A percentile compares a stretch with the other conserved stretches of the same genome.
These are phyloP conservation scores for Girardia tigrina DNA, from an alignment of 2,888 invertebrate species.

Conservation along the genomic window DNA sequence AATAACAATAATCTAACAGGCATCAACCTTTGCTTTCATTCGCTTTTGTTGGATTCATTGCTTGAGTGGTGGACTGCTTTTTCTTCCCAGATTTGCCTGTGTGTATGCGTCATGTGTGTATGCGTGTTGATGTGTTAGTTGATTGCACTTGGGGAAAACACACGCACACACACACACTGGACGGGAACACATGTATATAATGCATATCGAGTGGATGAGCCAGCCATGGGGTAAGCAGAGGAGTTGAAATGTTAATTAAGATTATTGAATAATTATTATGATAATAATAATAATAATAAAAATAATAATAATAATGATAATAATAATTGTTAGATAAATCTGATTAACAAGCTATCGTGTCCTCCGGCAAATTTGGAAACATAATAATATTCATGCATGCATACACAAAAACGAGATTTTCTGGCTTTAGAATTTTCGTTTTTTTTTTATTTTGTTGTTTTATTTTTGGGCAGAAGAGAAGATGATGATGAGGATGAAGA, in stretches of 20 bases:
- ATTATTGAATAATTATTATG: slow-evolving; percentile 23
- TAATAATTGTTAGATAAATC: slow-evolving; percentile 23
- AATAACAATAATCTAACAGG: slow-evolving; percentile 17
- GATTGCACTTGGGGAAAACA: slow-evolving; percentile 18
- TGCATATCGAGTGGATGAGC: slow-evolving; percentile 23
- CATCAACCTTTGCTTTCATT: slow-evolving; percentile 23
- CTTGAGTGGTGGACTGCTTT: slow-evolving; percentile 15
- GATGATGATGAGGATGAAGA: background rate
- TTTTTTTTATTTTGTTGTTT: too few relatives aligned
- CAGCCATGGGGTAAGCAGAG: slow-evolving; percentile 23
- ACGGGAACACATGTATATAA: background rate
- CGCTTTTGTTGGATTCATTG: slow-evolving; percentile 23
- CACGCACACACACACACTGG: background rate
- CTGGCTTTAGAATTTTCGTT: slow-evolving; percentile 20
- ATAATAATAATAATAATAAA: slow-evolving; percentile 6
- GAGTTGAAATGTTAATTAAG: slow-evolving; percentile 23
- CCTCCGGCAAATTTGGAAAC: slow-evolving; percentile 23
- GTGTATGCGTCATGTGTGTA: background rate
- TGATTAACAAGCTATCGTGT: slow-evolving; percentile 23
- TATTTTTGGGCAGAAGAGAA: slow-evolving; percentile 18
- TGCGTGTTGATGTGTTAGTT: background rate
- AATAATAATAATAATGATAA: background rate
- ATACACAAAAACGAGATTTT: background rate
- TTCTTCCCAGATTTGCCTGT: background rate
- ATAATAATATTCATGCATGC: slow-evolving; percentile 23